Evolutionary conservation across 2,888 invertebrate genomes (phyloP), one percentile per base, ranked within the genome.

Genomic region (Galerucella calmariensis): DNA sequence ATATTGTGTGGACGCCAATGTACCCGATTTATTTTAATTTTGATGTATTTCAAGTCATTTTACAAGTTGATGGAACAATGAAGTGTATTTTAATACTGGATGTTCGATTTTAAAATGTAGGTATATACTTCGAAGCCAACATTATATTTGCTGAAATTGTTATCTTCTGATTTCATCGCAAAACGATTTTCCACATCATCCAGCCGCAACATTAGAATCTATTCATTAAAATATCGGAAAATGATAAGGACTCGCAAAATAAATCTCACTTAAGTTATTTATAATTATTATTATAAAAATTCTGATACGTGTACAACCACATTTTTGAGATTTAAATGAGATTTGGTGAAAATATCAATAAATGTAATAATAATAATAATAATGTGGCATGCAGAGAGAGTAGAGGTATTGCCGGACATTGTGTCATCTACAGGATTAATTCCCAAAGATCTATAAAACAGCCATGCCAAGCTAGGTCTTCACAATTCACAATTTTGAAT

Each of bases 1-100:
- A 46, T 46, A 11, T 46, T 46, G 11, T 9, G 20, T 35, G 61
- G 1, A 58, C 67, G 67, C 67, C 67, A 58, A 11, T 67, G 67
- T 10, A 27, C 5, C 8, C 11, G 35, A 35, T 58, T 20, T 20
- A 51, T 16, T 67, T 67, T 20, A 58, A 67, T 67, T 67, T 67
- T 56, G 12, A 67, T 58, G 58, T 8, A 67, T 16, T 56, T 67
- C 41, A 67, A n/a, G 46, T 44, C 56, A 67, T 53, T 20, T 67
- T 16, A 56, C 6, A 11, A 8, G 44, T 41, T 44, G 16, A 16
- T 56, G 44, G 67, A 67, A 67, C 67, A 67, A 58, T 67, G 67
- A 41, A 20, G 20, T 9, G 14, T 41, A 11, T 67, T 16, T 41
- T 56, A 58, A 67, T 67, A 67, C 14, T 58, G 35, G 58, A 20